Evolutionary conservation across 2,888 invertebrate genomes (phyloP), one percentile per base, ranked within the genome.

Genomic region (Phortica magna): DNA sequence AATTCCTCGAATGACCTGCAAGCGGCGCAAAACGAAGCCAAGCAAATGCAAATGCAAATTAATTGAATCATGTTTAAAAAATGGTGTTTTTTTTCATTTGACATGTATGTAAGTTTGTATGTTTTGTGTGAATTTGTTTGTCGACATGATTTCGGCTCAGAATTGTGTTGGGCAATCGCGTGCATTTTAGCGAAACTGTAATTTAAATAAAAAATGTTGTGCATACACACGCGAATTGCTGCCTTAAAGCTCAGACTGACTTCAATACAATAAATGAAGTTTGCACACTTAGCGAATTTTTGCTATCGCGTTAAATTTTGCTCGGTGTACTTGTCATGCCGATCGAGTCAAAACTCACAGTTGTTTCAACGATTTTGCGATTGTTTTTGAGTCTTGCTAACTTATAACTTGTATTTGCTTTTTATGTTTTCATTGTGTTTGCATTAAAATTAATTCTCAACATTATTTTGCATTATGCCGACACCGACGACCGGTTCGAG

Each of bases 1-100:
- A 97, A 93, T 89, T 96, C 96, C 91, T 97, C 97, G 91, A 97
- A 97, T 76, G 95, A 94, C 83, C 95, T 94, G 9, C 57, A 74
- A 68, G 42, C 14, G n/a, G n/a, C n/a, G n/a, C n/a, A n/a, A n/a
- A n/a, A n/a, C n/a, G n/a, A n/a, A n/a, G n/a, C n/a, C n/a, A n/a
- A n/a, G n/a, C n/a, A n/a, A 43, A 75, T 39, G 17, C 10, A 55
- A 53, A 67, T 19, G 19, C 31, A n/a, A 61, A 73, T 77, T 73
- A 65, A 72, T 39, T 72, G 31, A 61, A 42, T 65, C 57, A 67
- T 55, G 19, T 19, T 61, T 61, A 31, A 31, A 31, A 31, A 31
- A 31, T 4, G 3, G 3, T 3, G 3, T 9, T 64, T 12, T 31
- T 64, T 17, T 67, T 41, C n/a, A 41, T 67, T 12, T n/a, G n/a